Conservation (phyloP, 2,888 invertebrate genomes). For the Lepidochrysops patricia region DNA sequence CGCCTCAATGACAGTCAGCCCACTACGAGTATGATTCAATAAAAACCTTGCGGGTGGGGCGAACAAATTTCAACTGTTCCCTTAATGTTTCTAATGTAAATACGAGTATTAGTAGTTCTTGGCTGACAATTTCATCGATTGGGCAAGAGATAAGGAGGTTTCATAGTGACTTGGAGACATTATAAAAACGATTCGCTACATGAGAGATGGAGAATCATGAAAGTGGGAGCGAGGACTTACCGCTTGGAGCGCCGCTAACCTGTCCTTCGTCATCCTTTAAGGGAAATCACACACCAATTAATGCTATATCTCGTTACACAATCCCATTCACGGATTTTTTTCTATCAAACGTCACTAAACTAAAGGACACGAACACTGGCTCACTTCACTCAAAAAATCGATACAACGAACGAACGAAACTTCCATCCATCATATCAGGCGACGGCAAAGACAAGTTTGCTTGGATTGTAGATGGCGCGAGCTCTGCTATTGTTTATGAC, state of each 20-base stretch:
- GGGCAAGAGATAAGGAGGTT: conserved; percentile 34
- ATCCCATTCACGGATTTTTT: conserved; percentile 86
- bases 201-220: conserved; percentile 35
- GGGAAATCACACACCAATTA: conserved; percentile 79
- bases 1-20: conserved; percentile 47
- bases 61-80: conserved; percentile 33
- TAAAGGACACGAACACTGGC: conserved; percentile 81
- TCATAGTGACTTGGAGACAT: conserved; percentile 60
- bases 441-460: conserved; percentile 37
- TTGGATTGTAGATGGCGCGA: conserved; percentile 54
- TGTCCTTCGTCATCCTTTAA: conserved; percentile 94
- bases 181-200: conserved; percentile 55
- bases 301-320: conserved; percentile 79
- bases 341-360: conserved; percentile 82
- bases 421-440: conserved; percentile 68
- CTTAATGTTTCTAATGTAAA: not conserved
- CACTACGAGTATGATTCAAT: conserved; percentile 50
- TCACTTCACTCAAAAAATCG: conserved; percentile 85
- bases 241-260: conserved; percentile 96
- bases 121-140: not conserved
- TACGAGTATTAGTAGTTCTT: not conserved
- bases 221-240: conserved; percentile 74
- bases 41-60: conserved; percentile 63
- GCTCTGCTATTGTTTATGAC: conserved; percentile 38
- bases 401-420: conserved; percentile 80